Evolutionary conservation across 1,140 invertebrate genomes (phyloP).

Genomic region (Heliothis virescens): DNA sequence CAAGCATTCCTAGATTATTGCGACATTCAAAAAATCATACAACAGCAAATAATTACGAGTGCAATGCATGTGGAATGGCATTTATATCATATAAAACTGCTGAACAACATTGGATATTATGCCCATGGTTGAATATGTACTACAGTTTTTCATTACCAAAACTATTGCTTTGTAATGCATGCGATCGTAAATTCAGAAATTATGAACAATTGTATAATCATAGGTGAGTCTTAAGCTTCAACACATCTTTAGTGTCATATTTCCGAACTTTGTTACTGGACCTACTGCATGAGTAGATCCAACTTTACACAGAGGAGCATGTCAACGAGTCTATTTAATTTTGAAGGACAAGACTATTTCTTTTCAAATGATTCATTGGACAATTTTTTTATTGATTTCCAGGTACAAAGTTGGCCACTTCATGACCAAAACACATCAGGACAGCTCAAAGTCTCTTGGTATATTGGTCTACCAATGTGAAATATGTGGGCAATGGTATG

Average conservation of each 20-base stretch:
- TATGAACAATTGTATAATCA: constrained; percentile 83
- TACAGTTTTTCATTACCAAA: constrained; percentile 80
- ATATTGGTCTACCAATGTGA: constrained; percentile 77
- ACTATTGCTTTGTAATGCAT: constrained; percentile 79
- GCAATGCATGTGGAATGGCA: constrained; percentile 72
- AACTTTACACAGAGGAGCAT: no score
- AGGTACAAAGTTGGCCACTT: constrained; percentile 80
- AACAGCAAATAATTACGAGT: constrained; percentile 77
- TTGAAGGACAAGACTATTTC: no score
- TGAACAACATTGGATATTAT: constrained; percentile 77
- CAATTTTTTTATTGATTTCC: constrained; percentile 19
- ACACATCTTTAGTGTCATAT: no score
- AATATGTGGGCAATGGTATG: constrained; percentile 73
- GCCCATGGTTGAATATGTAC: constrained; percentile 73
- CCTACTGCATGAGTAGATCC: no score
- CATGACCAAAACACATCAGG: constrained; percentile 68
- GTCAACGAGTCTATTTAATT: no score
- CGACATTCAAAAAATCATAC: constrained; percentile 76
- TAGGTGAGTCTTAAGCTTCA: constrained; percentile 61
- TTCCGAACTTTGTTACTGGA: no score
- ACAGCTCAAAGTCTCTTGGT: constrained; percentile 54
- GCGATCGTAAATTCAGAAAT: constrained; percentile 82
- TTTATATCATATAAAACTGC: constrained; percentile 78
- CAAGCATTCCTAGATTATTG: constrained; percentile 77
- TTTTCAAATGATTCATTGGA: no score